Base-by-base conservation (phyloP, 2,888 invertebrate species). In the Cartodere bifasciata region DNA sequence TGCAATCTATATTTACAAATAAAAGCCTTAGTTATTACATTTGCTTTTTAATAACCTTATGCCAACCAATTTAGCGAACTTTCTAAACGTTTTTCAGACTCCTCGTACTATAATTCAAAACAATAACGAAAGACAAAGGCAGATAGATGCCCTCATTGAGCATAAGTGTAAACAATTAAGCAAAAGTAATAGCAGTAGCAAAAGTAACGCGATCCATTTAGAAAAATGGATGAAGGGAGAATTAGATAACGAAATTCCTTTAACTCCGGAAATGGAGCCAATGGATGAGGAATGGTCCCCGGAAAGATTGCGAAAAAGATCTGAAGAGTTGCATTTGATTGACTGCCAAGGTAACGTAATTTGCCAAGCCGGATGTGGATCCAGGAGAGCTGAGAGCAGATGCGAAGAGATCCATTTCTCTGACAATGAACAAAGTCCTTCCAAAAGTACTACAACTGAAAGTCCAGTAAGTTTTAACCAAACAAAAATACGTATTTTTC, bases 361-460 rank as follows among this genome's bases (percentile, higher is more conserved):
- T 12, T 36, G 32, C 22, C 42, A 26, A 10, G 32, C 38, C 14
- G 37, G 35, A 13, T n/a, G n/a, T n/a, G 43, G 43, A 4, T 28
- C 34, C 4, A 38, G 41, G 27, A 41, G 45, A 13, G 44, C 35
- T 28, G 55, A 53, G 29, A 64, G 59, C 29, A 58, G 58, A 7
- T 60, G 63, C 32, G 67, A 68, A 40, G 60, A 67, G 9, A 52
- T 55, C 32, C 31, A 49, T 9, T 53, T 64, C 43, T 64, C 64
- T 40, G 74, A 73, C 37, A 65, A 67, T 36, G 75, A 78, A 32
- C 66, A 68, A 43, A 75, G 74, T 55, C 77, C 77, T 37, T 80
- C 80, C 37, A 74, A 72, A 51, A 80, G 79, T 55, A 78, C 79
- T 45, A 80, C 79, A 40, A 78, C 79, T 29, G 82, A 77, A 48